Evolutionary conservation across 2,113 vertebrate genomes (phyloP), one percentile per base, ranked within the genome.

Genomic region (Pungitius pungitius): DNA sequence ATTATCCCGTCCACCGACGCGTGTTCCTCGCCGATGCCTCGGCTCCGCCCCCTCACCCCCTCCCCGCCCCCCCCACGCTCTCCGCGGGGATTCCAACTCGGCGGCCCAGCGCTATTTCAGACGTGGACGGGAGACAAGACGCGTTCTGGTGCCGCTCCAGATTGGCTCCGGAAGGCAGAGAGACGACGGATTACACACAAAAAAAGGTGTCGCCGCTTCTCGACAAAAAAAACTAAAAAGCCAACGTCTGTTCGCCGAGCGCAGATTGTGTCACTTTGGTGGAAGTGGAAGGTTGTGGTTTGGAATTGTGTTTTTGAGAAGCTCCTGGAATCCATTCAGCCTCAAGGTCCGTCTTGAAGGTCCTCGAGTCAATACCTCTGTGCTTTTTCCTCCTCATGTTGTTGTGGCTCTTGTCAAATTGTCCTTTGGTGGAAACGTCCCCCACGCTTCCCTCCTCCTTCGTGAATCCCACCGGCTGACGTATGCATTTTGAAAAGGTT

Each of bases 1-100:
- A 91, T 89, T 85, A 88, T 85, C 78, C 73, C 42, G 47, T 54
- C 86, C 86, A 80, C 88, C 88, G 59, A 83, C 86, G 88, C 88
- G 71, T 84, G 84, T 87, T 88, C 85, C 81, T 66, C 43, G 27
- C 57, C 60, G 22, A 4, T 62, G 77, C 77, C 58, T 76, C 58
- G 43, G 75, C 76, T 89, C 76, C 60, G 71, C 75, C n/a, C n/a
- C n/a, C n/a, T n/a, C n/a, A n/a, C n/a, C n/a, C n/a, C n/a, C n/a
- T n/a, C n/a, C n/a, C n/a, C n/a, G n/a, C n/a, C n/a, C n/a, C n/a
- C n/a, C n/a, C n/a, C n/a, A n/a, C 27, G 72, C 80, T 1, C 82
- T 87, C 85, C 11, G 37, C 67, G 6, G 83, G 86, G 87, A 89
- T 66, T 75, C 81, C 8, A 74, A n/a, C n/a, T 85, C 71, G 43